These are phyloP conservation scores for Ceratina australensis DNA, from an alignment of 1,140 invertebrate genomes.

Conservation along the genomic window DNA sequence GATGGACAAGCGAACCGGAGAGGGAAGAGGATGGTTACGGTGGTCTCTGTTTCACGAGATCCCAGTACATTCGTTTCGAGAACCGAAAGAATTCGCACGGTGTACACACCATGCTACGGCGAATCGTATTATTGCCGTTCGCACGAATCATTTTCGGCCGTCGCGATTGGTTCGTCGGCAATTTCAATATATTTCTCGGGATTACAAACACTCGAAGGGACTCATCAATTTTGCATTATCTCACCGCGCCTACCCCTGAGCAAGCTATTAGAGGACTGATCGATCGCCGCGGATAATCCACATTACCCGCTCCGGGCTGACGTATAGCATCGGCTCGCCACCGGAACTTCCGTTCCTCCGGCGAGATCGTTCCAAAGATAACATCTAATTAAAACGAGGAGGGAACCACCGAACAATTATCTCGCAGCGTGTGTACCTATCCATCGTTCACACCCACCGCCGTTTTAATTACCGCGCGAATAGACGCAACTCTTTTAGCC, in stretches of 20 bases:
- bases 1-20: conserved; percentile 16
- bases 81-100: conserved; percentile 28
- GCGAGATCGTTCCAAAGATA: conserved; percentile 24
- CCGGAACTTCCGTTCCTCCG: conserved; percentile 28
- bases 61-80: not conserved
- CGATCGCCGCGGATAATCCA: conserved; percentile 63
- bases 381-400: not conserved
- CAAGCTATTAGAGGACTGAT: conserved; percentile 65
- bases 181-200: conserved; percentile 67
- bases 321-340: conserved; percentile 41
- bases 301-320: conserved; percentile 60
- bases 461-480: not conserved
- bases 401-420: not conserved
- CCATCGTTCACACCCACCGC: no score
- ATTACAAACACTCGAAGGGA: conserved; percentile 64
- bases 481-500: not conserved
- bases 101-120: not conserved
- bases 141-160: conserved; percentile 58
- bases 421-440: not conserved
- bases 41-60: conserved; percentile 17
- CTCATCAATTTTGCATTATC: conserved; percentile 68
- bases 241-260: conserved; percentile 56
- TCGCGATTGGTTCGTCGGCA: conserved; percentile 48
- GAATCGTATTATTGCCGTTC: conserved; percentile 57
- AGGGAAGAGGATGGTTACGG: no score